These are phyloP conservation scores for Camptogramma bilineatum DNA, from an alignment of 2,888 invertebrate species.

Conservation along the genomic window DNA sequence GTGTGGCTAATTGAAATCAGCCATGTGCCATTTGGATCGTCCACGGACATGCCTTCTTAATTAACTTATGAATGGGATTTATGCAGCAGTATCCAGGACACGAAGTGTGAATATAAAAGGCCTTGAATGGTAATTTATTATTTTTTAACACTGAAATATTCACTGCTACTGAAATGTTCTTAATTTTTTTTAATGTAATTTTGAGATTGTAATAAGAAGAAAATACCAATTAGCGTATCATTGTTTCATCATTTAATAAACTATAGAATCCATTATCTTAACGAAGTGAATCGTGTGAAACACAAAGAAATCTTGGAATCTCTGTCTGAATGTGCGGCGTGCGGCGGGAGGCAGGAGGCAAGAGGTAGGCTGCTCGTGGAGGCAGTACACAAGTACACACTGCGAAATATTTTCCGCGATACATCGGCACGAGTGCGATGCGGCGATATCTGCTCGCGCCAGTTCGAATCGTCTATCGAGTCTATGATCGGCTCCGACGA, in stretches of 20 bases:
- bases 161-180: background rate
- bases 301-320: slow-evolving; percentile 77
- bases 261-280: slow-evolving; percentile 17
- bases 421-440: slow-evolving; percentile 83
- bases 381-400: slow-evolving; percentile 50
- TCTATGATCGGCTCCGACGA: slow-evolving; percentile 82
- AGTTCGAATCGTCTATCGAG: slow-evolving; percentile 83
- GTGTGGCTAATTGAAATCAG: slow-evolving; percentile 74
- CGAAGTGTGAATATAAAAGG: background rate
- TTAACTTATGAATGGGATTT: slow-evolving; percentile 44
- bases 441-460: slow-evolving; percentile 79
- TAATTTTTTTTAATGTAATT: background rate
- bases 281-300: slow-evolving; percentile 65
- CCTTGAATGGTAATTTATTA: background rate
- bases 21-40: slow-evolving; percentile 50
- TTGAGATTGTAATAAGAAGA: background rate
- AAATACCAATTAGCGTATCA: background rate
- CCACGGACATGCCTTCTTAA: slow-evolving; percentile 41
- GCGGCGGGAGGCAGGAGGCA: slow-evolving; percentile 29
- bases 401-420: slow-evolving; percentile 83
- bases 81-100: slow-evolving; percentile 26
- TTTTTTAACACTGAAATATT: background rate
- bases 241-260: slow-evolving; percentile 11
- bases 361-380: slow-evolving; percentile 8
- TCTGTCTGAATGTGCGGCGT: slow-evolving; percentile 65